Evolutionary conservation across 2,888 invertebrate genomes (phyloP).

Genomic region (Cerastoderma edule): DNA sequence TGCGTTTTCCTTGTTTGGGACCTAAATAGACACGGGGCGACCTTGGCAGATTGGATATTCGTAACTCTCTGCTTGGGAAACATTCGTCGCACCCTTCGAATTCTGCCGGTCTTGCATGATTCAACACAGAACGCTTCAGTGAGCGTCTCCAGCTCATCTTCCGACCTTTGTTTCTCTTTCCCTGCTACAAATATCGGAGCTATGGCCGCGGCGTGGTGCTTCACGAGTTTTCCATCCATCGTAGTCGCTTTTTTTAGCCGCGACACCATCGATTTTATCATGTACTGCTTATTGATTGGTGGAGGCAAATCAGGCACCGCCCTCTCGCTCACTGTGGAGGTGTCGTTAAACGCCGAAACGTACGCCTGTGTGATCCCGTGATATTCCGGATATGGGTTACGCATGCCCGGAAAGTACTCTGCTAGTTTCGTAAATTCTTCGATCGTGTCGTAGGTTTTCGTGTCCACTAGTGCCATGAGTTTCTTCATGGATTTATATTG

Average conservation of each 20-base stretch:
- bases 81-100: neutral
- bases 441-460: neutral
- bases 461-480: neutral
- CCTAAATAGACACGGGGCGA: neutral
- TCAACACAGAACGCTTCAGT: constrained; percentile 19
- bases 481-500: constrained; percentile 11
- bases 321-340: neutral
- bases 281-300: neutral
- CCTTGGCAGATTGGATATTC: constrained; percentile 16
- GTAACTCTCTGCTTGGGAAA: neutral
- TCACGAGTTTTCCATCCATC: neutral
- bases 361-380: constrained; percentile 9
- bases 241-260: neutral
- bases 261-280: neutral
- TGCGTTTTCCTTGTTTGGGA: neutral
- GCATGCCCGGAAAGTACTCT: neutral
- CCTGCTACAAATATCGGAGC: neutral
- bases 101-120: neutral
- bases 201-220: neutral
- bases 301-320: neutral
- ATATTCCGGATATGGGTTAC: constrained; percentile 3
- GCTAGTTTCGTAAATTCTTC: neutral
- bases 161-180: neutral
- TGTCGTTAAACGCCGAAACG: neutral
- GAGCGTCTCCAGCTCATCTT: neutral